Conservation (phyloP, 2,113 vertebrate species). For the Myxocyprinus asiaticus region DNA sequence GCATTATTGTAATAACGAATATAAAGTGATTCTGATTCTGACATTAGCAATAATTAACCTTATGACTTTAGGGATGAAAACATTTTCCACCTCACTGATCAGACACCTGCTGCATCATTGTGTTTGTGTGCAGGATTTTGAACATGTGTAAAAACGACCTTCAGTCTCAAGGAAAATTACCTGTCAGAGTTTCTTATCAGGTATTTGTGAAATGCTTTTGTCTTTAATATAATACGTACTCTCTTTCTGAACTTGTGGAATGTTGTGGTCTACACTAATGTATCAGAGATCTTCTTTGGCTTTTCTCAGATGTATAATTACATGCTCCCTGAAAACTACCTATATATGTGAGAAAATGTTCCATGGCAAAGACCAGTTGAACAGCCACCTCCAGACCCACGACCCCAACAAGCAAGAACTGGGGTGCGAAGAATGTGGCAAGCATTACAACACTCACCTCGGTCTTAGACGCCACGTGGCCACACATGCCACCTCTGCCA, state of each 20-base stretch:
- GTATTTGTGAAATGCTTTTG: not conserved
- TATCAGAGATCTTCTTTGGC: not conserved
- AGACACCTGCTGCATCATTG: not conserved
- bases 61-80: too few relatives aligned
- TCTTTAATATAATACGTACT: not conserved
- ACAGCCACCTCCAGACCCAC: constrained; percentile 89
- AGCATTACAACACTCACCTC: constrained; percentile 95
- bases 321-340: constrained; percentile 81
- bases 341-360: constrained; percentile 90
- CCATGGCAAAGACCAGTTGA: constrained; percentile 91
- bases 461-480: constrained; percentile 91
- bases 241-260: not conserved
- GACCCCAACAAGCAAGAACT: constrained; percentile 89
- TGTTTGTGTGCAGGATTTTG: constrained; percentile 41
- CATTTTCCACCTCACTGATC: not conserved
- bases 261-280: not conserved
- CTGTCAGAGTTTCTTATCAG: constrained; percentile 32
- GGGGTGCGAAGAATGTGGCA: constrained; percentile 91
- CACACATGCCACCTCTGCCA: constrained; percentile 70
- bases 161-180: constrained; percentile 24
- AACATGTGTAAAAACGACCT: constrained; percentile 33
- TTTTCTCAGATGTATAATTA: constrained; percentile 81
- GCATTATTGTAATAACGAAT: too few relatives aligned
- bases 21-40: too few relatives aligned
- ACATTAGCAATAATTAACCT: too few relatives aligned